A percentile compares a stretch with the other conserved stretches of the same genome.
Conservation (phyloP, 2,113 vertebrate species). For the Pachypanchax playfairii region DNA sequence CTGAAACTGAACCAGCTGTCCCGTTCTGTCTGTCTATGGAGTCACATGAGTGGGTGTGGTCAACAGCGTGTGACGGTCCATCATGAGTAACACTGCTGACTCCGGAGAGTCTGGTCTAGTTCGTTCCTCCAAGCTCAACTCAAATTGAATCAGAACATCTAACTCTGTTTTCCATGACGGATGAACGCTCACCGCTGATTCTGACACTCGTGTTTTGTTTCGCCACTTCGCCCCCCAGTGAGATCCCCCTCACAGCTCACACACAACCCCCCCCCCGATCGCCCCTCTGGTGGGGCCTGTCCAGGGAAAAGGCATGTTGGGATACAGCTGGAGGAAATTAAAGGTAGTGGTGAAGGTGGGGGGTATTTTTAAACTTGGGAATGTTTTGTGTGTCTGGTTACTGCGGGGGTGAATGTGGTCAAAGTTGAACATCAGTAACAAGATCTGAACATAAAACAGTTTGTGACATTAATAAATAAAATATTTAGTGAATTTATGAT, state of each 20-base stretch:
- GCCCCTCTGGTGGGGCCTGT: conserved; percentile 53
- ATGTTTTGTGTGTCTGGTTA: conserved; percentile 69
- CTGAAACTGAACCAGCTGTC: too few species aligned
- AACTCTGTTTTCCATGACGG: conserved; percentile 59
- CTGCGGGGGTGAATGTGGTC: conserved; percentile 41
- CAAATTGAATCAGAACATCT: conserved; percentile 56
- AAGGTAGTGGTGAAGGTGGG: conserved; percentile 39
- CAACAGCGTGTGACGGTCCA: conserved; percentile 20
- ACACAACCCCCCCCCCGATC: conserved; percentile 14
- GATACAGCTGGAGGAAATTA: conserved; percentile 75
- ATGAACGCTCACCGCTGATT: conserved; percentile 9
- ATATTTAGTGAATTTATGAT: too few species aligned
- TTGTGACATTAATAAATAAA: background rate
- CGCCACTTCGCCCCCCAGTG: conserved; percentile 13
- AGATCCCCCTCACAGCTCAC: conserved; percentile 33
- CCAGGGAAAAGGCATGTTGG: conserved; percentile 21
- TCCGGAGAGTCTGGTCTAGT: conserved; percentile 63
- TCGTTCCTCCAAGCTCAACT: conserved; percentile 41
- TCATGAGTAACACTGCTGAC: conserved; percentile 61
- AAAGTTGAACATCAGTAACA: conserved; percentile 38
- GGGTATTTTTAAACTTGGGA: conserved; percentile 70
- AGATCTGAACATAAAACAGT: conserved; percentile 26
- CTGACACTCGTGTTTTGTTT: conserved; percentile 32
- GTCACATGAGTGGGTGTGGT: conserved; percentile 39
- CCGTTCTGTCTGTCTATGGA: conserved; percentile 26